Evolutionary conservation across 2,113 vertebrate species (phyloP), one percentile per base, ranked within the genome.

Genomic region (Dendrocopos noguchii): DNA sequence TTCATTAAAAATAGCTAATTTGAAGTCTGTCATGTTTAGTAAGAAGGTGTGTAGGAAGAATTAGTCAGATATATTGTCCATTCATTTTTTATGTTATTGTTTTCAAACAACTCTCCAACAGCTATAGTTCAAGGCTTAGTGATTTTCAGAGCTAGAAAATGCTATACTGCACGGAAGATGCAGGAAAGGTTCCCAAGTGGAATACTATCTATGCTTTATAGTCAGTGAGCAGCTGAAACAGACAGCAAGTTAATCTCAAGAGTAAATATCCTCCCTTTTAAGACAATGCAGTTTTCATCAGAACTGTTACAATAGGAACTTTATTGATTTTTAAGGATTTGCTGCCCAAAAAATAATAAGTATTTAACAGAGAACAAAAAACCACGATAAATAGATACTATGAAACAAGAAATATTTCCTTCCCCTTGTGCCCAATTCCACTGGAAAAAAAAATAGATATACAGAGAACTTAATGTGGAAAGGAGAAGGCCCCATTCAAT

Each of bases 381-480:
- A 63, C n/a, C n/a, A n/a, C n/a, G 34, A 33, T 52, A 42, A 85
- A 42, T 12, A 31, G 17, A 3, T 21, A 73, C 57, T 78, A n/a
- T 1, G 15, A 59, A 34, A 44, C 4, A 46, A 9, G 6, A 25
- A 68, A 65, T 1, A 31, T 86, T 60, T 44, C 8, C 12, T 25
- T 15, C 1, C 1, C 7, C 15, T 4, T 1, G 3, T 1, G 4
- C 2, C 11, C 15, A n/a, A 4, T 72, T 75, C 12, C 3, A 18
- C 8, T 50, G 3, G 7, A 61, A 76, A 87, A 84, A 84, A 7
- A 44, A 67, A 15, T 10, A 27, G 12, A 82, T 80, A 65, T 53
- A 0, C 2, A 8, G 6, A 16, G 4, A 2, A 3, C 8, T 72
- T 73, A 12, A 5, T 76, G 7, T 10, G 7, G 4, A 79, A 19